Base-by-base conservation (phyloP, 1,140 invertebrate species). In the Himalopsyche phryganea region DNA sequence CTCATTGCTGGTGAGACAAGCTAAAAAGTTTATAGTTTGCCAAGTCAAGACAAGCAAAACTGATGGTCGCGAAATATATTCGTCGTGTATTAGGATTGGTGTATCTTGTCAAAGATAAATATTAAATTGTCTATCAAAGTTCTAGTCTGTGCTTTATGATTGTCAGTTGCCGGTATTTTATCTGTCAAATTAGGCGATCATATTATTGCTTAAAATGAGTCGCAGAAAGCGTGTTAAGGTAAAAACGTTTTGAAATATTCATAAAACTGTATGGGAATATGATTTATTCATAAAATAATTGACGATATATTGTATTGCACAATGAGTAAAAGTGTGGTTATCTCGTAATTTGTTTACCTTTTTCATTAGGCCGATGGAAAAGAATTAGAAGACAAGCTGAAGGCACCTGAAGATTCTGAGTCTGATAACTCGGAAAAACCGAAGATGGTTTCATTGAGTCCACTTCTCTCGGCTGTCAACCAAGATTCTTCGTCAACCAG, bases 321-420 rank as follows among this genome's bases (percentile, higher is more conserved):
- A n/a, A n/a, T n/a, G n/a, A n/a, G n/a, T n/a, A 52, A 48, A 60
- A 52, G 67, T 68, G 60, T 65, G 56, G 58, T 62, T 54, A 54
- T 18, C 53, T 55, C 20, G 70, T 68, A 69, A 71, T 72, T 70
- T 74, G 57, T 71, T 70, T 71, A 64, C 72, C 58, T 67, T 66
- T 67, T n/a, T 65, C 69, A 61, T 63, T 60, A 87, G 85, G 79
- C 85, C 58, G 85, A 87, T 66, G 82, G 81, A 60, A 80, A 82
- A 61, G 85, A 88, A 71, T 75, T 85, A 66, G 85, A 86, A 65
- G 85, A 86, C 55, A 86, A 86, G 67, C 78, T 81, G 54, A 85
- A 82, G 66, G 55, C 71, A 3, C 84, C 85, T 52, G 85, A 86
- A 65, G 84, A 85, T 67, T 83, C 81, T 65, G 73, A 78, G 48